phyloP scores from a whole-genome alignment of 1,140 invertebrate genomes.

The Drosophila repleta region DNA sequence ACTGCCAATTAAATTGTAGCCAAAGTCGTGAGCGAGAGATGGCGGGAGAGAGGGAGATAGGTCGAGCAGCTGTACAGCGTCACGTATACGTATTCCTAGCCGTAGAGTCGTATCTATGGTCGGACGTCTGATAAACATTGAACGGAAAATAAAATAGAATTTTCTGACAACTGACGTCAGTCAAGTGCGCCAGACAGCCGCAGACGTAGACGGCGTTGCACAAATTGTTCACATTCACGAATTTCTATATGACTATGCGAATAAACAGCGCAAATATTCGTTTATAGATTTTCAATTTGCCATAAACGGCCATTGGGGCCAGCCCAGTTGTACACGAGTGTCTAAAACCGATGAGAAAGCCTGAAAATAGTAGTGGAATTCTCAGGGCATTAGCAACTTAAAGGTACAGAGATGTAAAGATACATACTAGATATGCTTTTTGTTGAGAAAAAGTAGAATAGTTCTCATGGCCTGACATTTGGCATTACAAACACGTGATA shows the following conservation, averaged over 20 bases:
- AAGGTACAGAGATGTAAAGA: neutral
- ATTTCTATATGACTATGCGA: constrained; percentile 27
- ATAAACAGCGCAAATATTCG: constrained; percentile 44
- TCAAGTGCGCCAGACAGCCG: constrained; percentile 38
- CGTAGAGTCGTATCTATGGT: constrained; percentile 10
- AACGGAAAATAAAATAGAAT: constrained; percentile 14
- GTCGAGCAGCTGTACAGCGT: constrained; percentile 26
- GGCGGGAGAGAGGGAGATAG: neutral
- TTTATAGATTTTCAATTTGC: constrained; percentile 27
- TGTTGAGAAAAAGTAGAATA: too few relatives aligned
- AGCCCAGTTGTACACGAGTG: constrained; percentile 12
- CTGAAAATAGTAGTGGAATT: neutral
- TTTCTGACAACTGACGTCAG: constrained; percentile 45
- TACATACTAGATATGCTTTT: too few relatives aligned
- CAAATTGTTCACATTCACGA: constrained; percentile 15
- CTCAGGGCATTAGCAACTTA: neutral
- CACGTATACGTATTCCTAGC: constrained; percentile 18
- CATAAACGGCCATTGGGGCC: constrained; percentile 10
- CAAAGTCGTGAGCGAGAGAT: neutral
- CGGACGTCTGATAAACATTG: constrained; percentile 29
- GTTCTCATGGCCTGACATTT: too few relatives aligned
- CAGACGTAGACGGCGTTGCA: constrained; percentile 15
- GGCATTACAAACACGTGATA: too few relatives aligned
- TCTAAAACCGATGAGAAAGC: too few relatives aligned
- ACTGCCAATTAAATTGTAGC: constrained; percentile 9